Evolutionary conservation across 2,113 vertebrate genomes (phyloP).

Genomic region (Galeopterus variegatus): DNA sequence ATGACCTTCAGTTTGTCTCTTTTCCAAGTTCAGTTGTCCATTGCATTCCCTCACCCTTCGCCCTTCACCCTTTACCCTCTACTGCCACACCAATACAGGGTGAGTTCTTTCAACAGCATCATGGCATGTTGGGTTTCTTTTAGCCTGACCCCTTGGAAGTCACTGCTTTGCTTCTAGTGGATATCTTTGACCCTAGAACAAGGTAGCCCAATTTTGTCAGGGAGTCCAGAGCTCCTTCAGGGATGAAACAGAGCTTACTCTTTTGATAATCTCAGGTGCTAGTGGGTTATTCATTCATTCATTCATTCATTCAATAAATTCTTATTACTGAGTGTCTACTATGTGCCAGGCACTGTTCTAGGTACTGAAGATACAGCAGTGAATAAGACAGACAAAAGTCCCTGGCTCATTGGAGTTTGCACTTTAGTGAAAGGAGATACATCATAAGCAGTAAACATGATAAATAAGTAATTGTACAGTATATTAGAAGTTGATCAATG

Average conservation of each 20-base stretch:
- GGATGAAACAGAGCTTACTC: slow-evolving; percentile 18
- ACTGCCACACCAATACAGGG: neutral
- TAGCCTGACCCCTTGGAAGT: neutral
- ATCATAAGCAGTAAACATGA: neutral
- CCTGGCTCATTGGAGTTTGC: slow-evolving; percentile 25
- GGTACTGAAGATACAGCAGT: slow-evolving; percentile 28
- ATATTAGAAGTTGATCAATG: neutral
- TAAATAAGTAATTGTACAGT: neutral
- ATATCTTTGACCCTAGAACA: slow-evolving; percentile 7
- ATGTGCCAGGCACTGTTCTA: neutral
- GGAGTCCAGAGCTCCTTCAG: neutral
- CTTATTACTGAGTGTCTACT: slow-evolving; percentile 35
- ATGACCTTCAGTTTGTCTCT: slow-evolving; percentile 18
- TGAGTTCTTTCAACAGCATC: neutral
- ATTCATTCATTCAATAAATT: slow-evolving; percentile 25
- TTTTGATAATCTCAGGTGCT: neutral
- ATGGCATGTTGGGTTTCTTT: neutral
- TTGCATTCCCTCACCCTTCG: neutral
- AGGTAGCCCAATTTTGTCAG: slow-evolving; percentile 27
- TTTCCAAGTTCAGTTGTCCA: slow-evolving; percentile 41
- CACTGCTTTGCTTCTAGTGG: slow-evolving; percentile 48
- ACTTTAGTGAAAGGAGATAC: slow-evolving; percentile 35
- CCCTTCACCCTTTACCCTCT: neutral
- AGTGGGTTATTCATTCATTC: slow-evolving; percentile 11
- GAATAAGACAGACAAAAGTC: slow-evolving; percentile 44